Evolutionary conservation across 2,888 invertebrate species (phyloP).

Genomic region (Sussaba pulchella): DNA sequence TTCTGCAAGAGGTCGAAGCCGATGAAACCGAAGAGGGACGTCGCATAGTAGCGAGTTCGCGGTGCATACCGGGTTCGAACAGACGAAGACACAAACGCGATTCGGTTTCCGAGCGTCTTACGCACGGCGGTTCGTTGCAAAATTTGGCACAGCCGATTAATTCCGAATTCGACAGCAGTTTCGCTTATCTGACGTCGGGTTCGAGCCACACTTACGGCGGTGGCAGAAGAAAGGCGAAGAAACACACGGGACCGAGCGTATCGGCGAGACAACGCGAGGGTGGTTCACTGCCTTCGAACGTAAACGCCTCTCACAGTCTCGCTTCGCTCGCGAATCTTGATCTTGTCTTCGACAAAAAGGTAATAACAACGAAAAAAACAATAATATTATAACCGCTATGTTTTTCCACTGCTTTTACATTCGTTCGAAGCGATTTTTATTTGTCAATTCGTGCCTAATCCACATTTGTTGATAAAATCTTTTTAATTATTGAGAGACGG

Average conservation of each 20-base stretch:
- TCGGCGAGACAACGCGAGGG: constrained; percentile 88
- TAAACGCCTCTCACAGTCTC: constrained; percentile 84
- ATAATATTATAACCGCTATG: too few species aligned
- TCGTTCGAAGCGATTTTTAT: too few species aligned
- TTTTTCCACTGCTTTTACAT: too few species aligned
- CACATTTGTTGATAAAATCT: too few species aligned
- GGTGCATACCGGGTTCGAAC: constrained; percentile 81
- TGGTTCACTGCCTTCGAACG: constrained; percentile 87
- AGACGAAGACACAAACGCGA: constrained; percentile 83
- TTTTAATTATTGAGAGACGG: too few species aligned
- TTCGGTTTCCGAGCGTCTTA: constrained; percentile 85
- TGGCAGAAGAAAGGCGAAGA: constrained; percentile 78
- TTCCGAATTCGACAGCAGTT: constrained; percentile 81
- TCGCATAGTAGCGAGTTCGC: constrained; percentile 81
- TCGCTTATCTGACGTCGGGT: constrained; percentile 79
- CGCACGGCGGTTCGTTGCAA: constrained; percentile 87
- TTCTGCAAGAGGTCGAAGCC: constrained; percentile 91
- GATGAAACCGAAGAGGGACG: constrained; percentile 87
- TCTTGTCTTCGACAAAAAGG: constrained; percentile 81
- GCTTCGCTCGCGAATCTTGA: constrained; percentile 81
- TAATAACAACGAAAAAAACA: too few species aligned
- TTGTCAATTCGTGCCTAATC: too few species aligned
- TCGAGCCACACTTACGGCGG: constrained; percentile 81
- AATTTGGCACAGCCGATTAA: constrained; percentile 85
- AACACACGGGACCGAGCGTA: constrained; percentile 80